Evolutionary conservation across 2,113 vertebrate species (phyloP).

Genomic region (Redunca redunca): DNA sequence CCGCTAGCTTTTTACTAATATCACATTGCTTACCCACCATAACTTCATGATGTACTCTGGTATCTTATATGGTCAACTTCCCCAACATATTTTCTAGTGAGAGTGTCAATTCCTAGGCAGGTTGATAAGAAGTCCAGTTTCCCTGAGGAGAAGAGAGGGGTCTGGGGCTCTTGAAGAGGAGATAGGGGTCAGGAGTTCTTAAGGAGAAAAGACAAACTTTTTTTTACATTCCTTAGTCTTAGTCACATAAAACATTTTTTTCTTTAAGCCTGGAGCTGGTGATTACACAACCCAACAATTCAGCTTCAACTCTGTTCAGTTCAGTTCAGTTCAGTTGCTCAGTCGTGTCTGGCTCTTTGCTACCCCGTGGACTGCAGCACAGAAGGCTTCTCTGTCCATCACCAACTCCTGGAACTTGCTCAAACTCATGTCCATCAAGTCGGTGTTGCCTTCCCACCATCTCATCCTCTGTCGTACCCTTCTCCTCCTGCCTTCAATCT

Average conservation of each 20-base stretch:
- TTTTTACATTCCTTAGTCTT: not conserved
- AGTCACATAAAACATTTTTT: not conserved
- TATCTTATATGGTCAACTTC: accelerated
- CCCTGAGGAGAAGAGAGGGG: not conserved
- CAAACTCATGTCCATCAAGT: not conserved
- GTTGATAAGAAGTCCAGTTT: not conserved
- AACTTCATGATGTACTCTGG: accelerated
- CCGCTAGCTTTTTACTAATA: not conserved
- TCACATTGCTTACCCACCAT: not conserved
- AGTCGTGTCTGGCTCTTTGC: not conserved
- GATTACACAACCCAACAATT: not conserved
- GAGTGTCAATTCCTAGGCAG: not conserved
- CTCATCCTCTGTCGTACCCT: not conserved
- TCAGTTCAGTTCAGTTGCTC: not conserved
- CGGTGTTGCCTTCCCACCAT: not conserved
- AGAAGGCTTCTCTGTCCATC: not conserved
- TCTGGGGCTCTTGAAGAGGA: not conserved
- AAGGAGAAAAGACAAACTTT: not conserved
- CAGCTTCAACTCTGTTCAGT: not conserved
- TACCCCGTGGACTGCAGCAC: not conserved
- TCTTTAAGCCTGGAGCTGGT: not conserved
- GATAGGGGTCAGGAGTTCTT: not conserved
- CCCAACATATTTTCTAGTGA: not conserved
- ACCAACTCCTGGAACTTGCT: not conserved
- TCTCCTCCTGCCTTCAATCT: not conserved